Conservation (phyloP, 37 sponge, comb jelly and placozoan genomes). For the Ephydatia muelleri region DNA sequence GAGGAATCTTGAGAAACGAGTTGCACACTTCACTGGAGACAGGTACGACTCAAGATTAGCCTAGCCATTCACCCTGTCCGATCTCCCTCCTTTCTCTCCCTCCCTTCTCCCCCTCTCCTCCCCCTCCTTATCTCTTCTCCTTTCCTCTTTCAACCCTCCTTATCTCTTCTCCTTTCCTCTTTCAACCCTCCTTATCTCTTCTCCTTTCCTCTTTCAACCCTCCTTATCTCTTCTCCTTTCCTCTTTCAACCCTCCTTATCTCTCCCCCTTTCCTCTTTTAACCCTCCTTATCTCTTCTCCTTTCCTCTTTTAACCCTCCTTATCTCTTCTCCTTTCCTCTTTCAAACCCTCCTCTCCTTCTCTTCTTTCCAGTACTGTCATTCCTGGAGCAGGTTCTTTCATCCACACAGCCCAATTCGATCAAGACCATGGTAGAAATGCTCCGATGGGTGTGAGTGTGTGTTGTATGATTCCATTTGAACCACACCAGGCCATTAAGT, state of each 20-base stretch:
- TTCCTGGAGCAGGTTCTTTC: constrained; percentile 22
- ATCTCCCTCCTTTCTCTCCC: not conserved
- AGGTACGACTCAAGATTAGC: constrained; percentile 1
- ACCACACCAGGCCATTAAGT: constrained; percentile 60
- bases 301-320: not conserved
- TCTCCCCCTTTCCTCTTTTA: not conserved
- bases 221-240: not conserved
- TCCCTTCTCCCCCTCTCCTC: not conserved
- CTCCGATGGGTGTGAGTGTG: no score
- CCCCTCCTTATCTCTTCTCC: not conserved
- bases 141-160: not conserved
- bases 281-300: not conserved
- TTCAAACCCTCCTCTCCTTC: no score
- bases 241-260: not conserved
- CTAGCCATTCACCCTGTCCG: not conserved
- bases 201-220: not conserved
- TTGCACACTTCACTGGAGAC: constrained; percentile 11
- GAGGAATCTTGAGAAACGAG: constrained; percentile 36
- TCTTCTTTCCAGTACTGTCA: constrained; percentile 20
- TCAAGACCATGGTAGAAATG: constrained; percentile 4
- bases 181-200: not conserved
- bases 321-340: not conserved
- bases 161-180: not conserved
- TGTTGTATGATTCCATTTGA: no score
- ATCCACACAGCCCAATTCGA: not conserved